Evolutionary conservation across 2,113 vertebrate genomes (phyloP).

Genomic region (Plotosus lineatus): DNA sequence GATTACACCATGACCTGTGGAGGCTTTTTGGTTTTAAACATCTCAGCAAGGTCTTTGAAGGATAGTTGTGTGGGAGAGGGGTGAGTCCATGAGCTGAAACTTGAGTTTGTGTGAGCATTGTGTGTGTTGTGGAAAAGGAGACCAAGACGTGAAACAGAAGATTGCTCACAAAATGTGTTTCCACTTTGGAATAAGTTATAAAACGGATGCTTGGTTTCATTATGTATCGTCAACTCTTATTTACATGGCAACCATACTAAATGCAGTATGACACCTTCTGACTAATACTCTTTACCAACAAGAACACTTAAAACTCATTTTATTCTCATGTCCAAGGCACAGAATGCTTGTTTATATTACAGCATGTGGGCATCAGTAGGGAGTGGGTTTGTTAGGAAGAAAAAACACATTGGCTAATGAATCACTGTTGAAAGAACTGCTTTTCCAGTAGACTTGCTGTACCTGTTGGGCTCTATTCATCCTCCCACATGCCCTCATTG

Average conservation of each 20-base stretch:
- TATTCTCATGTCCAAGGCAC: slow-evolving; percentile 5
- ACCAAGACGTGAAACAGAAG: not conserved
- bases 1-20: not conserved
- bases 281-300: not conserved
- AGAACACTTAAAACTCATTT: not conserved
- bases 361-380: slow-evolving; percentile 16
- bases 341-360: slow-evolving; percentile 17
- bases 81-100: not conserved
- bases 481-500: slow-evolving; percentile 36
- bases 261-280: not conserved
- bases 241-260: not conserved
- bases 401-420: slow-evolving; percentile 18
- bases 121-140: not conserved
- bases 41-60: not conserved
- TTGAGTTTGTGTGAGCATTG: not conserved
- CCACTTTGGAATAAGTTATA: not conserved
- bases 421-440: slow-evolving; percentile 46
- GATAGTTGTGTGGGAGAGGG: too few relatives aligned
- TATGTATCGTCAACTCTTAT: not conserved
- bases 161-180: not conserved
- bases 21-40: not conserved
- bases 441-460: not conserved
- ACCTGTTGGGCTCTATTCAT: slow-evolving; percentile 31
- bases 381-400: slow-evolving; percentile 3
- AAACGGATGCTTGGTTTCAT: not conserved